Conservation (phyloP, 2,888 invertebrate species). For the Perizoma flavofasciatum region DNA sequence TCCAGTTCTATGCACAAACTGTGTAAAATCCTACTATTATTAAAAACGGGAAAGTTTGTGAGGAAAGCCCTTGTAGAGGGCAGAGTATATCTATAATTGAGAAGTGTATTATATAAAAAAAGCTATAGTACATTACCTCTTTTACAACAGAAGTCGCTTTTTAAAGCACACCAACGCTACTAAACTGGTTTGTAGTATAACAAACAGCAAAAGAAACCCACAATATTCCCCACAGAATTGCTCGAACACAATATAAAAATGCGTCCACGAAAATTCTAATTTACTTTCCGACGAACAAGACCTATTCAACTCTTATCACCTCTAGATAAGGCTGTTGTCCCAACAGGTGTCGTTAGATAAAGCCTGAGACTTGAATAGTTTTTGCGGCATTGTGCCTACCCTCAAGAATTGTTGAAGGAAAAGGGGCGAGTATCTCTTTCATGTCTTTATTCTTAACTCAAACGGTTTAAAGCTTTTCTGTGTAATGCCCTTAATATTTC, state of each 20-base stretch:
- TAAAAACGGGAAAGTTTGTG: too few species aligned
- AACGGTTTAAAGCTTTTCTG: conserved; percentile 56
- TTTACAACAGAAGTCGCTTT: too few species aligned
- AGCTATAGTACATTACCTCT: too few species aligned
- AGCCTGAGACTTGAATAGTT: conserved; percentile 59
- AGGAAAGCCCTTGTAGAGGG: too few species aligned
- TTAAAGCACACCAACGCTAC: too few species aligned
- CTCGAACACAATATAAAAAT: conserved; percentile 3
- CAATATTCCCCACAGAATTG: background rate
- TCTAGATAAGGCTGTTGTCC: conserved; percentile 37
- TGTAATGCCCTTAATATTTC: conserved; percentile 66
- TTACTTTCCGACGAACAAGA: conserved; percentile 33
- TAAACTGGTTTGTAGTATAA: too few species aligned
- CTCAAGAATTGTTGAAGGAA: conserved; percentile 36
- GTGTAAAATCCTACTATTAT: too few species aligned
- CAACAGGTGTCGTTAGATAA: conserved; percentile 65
- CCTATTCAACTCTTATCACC: conserved; percentile 27
- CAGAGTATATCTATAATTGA: too few species aligned
- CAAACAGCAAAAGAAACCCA: background rate
- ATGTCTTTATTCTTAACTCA: conserved; percentile 26
- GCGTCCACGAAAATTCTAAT: conserved; percentile 21
- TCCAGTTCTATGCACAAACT: too few species aligned
- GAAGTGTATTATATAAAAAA: too few species aligned
- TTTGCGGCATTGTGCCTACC: conserved; percentile 45
- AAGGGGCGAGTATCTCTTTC: conserved; percentile 40